These are phyloP conservation scores for Rhegmatorhina hoffmannsi DNA, from an alignment of 2,113 vertebrate genomes.

Conservation along the genomic window DNA sequence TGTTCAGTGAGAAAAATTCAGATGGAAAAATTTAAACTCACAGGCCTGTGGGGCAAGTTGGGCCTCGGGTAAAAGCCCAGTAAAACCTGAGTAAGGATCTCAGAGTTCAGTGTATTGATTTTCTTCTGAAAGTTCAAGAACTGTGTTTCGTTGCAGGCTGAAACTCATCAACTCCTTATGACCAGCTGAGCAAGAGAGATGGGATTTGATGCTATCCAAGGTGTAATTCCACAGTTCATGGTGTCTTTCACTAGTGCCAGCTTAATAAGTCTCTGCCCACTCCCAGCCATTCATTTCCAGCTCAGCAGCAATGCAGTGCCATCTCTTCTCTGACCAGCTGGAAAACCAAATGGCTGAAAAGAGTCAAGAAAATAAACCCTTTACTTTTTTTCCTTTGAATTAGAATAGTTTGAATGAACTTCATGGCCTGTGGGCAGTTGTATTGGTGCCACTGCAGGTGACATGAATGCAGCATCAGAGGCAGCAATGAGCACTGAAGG, in stretches of 20 bases:
- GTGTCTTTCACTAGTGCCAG: background rate
- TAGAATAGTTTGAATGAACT: background rate
- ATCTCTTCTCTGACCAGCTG: background rate
- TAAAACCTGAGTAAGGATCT: background rate
- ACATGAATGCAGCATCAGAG: background rate
- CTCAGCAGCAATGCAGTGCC: slow-evolving; percentile 16
- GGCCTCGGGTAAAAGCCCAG: background rate
- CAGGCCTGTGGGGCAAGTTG: background rate
- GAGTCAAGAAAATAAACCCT: background rate
- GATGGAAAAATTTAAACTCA: background rate
- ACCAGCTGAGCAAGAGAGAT: slow-evolving; percentile 56
- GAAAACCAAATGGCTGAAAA: background rate
- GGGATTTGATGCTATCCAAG: slow-evolving; percentile 38
- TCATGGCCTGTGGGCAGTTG: accelerated
- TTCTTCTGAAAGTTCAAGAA: slow-evolving; percentile 14
- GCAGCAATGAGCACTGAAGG: background rate
- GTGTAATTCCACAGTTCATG: slow-evolving; percentile 44
- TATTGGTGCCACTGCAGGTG: background rate
- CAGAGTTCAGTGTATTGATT: slow-evolving; percentile 21
- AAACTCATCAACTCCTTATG: slow-evolving; percentile 13
- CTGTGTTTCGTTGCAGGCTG: slow-evolving; percentile 24
- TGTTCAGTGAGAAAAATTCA: background rate
- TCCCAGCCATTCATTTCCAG: slow-evolving; percentile 47
- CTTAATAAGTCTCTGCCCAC: slow-evolving; percentile 20
- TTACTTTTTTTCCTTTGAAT: background rate